Conservation (phyloP, 2,888 invertebrate genomes). For the Aproaerema taeniolella region DNA sequence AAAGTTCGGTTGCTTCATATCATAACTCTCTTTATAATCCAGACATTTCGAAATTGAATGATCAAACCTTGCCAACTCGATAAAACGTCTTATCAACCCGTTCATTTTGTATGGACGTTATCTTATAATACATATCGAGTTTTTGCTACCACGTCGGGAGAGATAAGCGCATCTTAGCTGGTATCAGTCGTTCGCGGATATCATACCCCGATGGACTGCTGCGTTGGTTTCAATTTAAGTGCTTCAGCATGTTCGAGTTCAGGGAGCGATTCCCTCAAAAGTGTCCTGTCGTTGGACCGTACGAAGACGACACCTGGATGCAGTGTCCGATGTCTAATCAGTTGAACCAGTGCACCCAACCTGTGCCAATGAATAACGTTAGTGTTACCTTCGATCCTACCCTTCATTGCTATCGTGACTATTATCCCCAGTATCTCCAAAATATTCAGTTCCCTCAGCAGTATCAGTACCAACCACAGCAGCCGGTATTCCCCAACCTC, state of each 20-base stretch:
- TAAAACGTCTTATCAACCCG: conserved; percentile 2
- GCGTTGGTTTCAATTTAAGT: conserved; percentile 30
- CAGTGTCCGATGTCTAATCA: conserved; percentile 52
- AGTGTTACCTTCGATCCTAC: conserved; percentile 36
- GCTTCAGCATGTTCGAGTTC: conserved; percentile 47
- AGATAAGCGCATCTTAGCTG: conserved; percentile 65
- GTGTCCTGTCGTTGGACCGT: conserved; percentile 44
- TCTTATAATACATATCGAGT: conserved; percentile 57
- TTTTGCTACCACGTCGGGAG: conserved; percentile 57
- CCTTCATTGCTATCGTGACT: conserved; percentile 45
- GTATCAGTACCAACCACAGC: conserved; percentile 21
- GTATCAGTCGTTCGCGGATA: conserved; percentile 69
- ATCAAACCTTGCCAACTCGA: conserved; percentile 1
- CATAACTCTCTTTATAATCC: no score
- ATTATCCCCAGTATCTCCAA: conserved; percentile 30
- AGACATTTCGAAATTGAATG: no score
- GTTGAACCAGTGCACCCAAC: no score
- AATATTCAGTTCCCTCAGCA: conserved; percentile 27
- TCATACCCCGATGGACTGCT: conserved; percentile 65
- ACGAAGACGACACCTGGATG: conserved; percentile 47
- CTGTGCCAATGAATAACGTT: conserved; percentile 33
- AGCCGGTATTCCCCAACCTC: conserved; percentile 36
- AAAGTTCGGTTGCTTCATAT: no score
- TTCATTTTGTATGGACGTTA: conserved; percentile 31
- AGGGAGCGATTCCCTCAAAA: conserved; percentile 37